phyloP scores from a whole-genome alignment of 2,888 invertebrate species.

The Thumatha senex region DNA sequence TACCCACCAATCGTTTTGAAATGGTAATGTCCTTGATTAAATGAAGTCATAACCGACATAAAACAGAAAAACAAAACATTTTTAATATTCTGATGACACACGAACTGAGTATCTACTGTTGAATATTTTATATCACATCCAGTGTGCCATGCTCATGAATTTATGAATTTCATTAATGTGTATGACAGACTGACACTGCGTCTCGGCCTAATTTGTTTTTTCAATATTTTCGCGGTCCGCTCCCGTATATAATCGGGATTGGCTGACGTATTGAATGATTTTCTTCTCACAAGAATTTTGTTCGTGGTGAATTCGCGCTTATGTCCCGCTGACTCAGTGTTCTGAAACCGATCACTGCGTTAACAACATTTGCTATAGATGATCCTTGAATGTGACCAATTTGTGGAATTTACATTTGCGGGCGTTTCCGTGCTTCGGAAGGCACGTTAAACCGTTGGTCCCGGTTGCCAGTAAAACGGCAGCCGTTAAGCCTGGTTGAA shows the following conservation, averaged over 20 bases:
- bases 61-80: slow-evolving; percentile 32
- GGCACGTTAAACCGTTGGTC: too few relatives aligned
- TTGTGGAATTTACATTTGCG: too few relatives aligned
- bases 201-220: slow-evolving; percentile 37
- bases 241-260: slow-evolving; percentile 17
- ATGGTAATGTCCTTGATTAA: too few relatives aligned
- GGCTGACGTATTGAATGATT: slow-evolving; percentile 8
- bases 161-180: slow-evolving; percentile 63
- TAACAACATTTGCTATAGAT: too few relatives aligned
- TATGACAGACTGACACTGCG: slow-evolving; percentile 25
- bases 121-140: slow-evolving; percentile 55
- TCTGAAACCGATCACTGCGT: too few relatives aligned
- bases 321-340: too few relatives aligned
- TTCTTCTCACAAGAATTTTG: slow-evolving; percentile 7
- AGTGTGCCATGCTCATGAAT: slow-evolving; percentile 49
- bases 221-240: slow-evolving; percentile 26
- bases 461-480: too few relatives aligned
- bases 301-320: background rate
- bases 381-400: too few relatives aligned
- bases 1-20: too few relatives aligned
- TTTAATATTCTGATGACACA: slow-evolving; percentile 60
- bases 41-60: too few relatives aligned
- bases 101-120: slow-evolving; percentile 29
- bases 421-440: too few relatives aligned
- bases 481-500: too few relatives aligned